Conservation (phyloP, 1,140 invertebrate genomes). For the Colletes gigas region DNA sequence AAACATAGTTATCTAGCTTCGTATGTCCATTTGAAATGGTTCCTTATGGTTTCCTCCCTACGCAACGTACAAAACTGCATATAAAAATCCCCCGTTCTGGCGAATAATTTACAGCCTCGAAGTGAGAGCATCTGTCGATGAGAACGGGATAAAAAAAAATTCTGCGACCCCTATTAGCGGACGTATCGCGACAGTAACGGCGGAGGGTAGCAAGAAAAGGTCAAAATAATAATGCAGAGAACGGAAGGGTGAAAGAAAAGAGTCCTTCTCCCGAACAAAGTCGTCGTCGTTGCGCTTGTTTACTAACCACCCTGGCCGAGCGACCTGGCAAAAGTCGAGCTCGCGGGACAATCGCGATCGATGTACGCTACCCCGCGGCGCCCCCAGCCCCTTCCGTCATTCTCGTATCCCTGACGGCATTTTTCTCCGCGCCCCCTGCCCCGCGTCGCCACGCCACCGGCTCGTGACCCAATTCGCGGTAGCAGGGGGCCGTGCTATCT, state of each 20-base stretch:
- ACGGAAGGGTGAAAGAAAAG: neutral
- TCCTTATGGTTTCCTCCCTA: too few species aligned
- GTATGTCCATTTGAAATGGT: too few species aligned
- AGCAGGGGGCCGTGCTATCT: conserved; percentile 46
- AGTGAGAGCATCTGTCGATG: too few species aligned
- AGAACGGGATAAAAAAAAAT: neutral
- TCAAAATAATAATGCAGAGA: conserved; percentile 3
- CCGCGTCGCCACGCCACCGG: neutral
- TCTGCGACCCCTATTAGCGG: neutral
- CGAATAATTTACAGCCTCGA: too few species aligned
- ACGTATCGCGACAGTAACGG: neutral
- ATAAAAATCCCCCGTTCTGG: too few species aligned
- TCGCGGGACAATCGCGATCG: conserved; percentile 44
- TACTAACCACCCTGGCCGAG: conserved; percentile 18
- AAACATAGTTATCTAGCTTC: too few species aligned
- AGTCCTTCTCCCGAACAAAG: conserved; percentile 33
- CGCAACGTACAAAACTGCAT: too few species aligned
- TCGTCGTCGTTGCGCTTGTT: conserved; percentile 26
- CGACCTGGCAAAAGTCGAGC: conserved; percentile 45
- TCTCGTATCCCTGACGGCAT: conserved; percentile 50
- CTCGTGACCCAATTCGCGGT: conserved; percentile 60
- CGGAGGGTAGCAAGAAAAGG: too few species aligned
- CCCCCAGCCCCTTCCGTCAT: conserved; percentile 23
- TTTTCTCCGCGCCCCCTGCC: conserved; percentile 38
- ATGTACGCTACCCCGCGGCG: conserved; percentile 26